Base-by-base conservation (phyloP, 2,888 invertebrate genomes). In the Catocala sponsa region DNA sequence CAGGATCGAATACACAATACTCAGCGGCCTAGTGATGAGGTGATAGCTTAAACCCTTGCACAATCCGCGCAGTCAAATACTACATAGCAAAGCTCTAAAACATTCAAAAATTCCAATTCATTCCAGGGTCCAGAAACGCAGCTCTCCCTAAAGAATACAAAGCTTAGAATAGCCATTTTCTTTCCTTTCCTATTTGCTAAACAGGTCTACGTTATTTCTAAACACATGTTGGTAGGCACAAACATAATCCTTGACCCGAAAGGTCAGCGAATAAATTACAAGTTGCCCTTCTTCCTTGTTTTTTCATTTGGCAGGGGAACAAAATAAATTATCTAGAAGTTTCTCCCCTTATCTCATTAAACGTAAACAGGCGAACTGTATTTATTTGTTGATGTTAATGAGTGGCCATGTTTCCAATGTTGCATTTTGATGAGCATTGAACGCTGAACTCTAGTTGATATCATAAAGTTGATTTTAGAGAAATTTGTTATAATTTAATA, bases 241-340 rank as follows among this genome's bases (percentile, higher is more conserved):
- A 46, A 53, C 38, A 58, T 51, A 64, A 65, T 72, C 59, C 51
- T 12, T 15, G 55, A 41, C 38, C 50, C 5, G 12, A 63, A 56
- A 65, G 70, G 74, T 76, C 63, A 63, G 35, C 15, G 58, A 76
- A 70, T 70, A 76, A 68, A 74, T 74, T 67, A 67, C 54, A 13
- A 57, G 44, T 51, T 61, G 11, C 42, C 5, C 49, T 62, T 58
- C 47, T 56, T 44, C 32, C 38, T 56, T 55, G 51, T 58, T 60
- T 58, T 54, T 57, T 50, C 41, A 35, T 50, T 44, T 44, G 7
- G 38, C 12, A 47, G 43, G 44, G 13, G 32, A 60, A 63, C 46
- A 55, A 65, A 63, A 61, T 63, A 65, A 74, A 67, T 69, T 65
- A 54, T 52, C 44, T 55, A 6, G 46, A 71, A 67, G 58, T 77